These are phyloP conservation scores for Porphyrio hochstetteri DNA, from an alignment of 2,113 vertebrate genomes.

Conservation along the genomic window DNA sequence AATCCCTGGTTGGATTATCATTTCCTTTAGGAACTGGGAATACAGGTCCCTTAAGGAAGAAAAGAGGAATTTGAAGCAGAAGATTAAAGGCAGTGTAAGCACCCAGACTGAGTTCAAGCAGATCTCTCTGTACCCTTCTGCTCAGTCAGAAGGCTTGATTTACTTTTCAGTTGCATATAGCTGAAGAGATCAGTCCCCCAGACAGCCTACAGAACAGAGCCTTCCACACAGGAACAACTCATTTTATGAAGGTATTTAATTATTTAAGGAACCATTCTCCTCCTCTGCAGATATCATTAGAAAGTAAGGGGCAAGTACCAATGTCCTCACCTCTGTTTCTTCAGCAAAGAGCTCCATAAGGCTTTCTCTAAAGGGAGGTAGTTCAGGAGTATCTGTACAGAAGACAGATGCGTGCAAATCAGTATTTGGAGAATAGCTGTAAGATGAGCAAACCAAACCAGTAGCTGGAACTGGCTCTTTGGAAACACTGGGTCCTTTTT, in stretches of 20 bases:
- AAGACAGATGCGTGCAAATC: not conserved
- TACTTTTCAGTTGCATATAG: not conserved
- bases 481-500: not conserved
- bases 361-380: conserved; percentile 91
- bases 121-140: not conserved
- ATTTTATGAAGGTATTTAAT: not conserved
- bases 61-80: not conserved
- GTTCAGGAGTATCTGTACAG: conserved; percentile 90
- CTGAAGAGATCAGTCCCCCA: not conserved
- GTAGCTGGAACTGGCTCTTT: not conserved
- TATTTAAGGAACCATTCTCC: conserved; percentile 15
- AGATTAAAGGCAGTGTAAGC: not conserved
- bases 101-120: not conserved
- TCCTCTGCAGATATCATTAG: not conserved
- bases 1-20: conserved; percentile 98
- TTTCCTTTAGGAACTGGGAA: conserved; percentile 94
- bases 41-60: conserved; percentile 85
- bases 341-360: conserved; percentile 88
- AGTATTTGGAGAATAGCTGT: not conserved
- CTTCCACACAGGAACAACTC: not conserved
- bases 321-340: conserved; percentile 89
- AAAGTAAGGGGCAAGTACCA: not conserved
- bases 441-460: not conserved
- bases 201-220: not conserved
- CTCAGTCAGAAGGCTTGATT: not conserved